Conservation (phyloP, 2,888 invertebrate species). For the Drosophila quasianomalipes region DNA sequence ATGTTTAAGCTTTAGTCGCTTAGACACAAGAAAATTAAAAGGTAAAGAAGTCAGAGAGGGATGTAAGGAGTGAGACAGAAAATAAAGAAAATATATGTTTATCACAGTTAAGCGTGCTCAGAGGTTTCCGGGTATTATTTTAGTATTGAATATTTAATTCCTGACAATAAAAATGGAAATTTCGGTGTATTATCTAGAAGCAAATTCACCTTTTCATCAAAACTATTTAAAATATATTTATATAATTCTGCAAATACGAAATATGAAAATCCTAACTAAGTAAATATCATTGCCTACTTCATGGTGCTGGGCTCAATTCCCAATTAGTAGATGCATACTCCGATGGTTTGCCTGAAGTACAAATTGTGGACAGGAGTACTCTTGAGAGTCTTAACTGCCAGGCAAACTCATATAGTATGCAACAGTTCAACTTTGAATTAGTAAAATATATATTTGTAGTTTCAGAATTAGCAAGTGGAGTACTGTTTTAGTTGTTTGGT, state of each 20-base stretch:
- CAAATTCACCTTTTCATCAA: background rate
- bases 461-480: constrained; percentile 15
- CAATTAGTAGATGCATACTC: background rate
- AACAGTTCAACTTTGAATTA: background rate
- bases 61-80: background rate
- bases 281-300: background rate
- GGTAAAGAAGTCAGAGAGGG: background rate
- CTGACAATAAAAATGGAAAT: background rate
- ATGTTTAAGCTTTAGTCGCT: too few species aligned
- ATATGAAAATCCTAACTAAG: background rate
- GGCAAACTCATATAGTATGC: background rate
- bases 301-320: background rate
- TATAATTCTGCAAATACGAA: background rate
- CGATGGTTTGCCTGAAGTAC: background rate
- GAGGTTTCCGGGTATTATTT: background rate
- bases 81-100: background rate
- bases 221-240: background rate
- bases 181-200: background rate
- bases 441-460: constrained; percentile 2
- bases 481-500: constrained; percentile 2
- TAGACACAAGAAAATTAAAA: background rate
- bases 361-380: background rate
- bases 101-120: background rate
- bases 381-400: background rate
- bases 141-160: too few species aligned